phyloP scores from a whole-genome alignment of 2,888 invertebrate species.

The Syrphus vitripennis region DNA sequence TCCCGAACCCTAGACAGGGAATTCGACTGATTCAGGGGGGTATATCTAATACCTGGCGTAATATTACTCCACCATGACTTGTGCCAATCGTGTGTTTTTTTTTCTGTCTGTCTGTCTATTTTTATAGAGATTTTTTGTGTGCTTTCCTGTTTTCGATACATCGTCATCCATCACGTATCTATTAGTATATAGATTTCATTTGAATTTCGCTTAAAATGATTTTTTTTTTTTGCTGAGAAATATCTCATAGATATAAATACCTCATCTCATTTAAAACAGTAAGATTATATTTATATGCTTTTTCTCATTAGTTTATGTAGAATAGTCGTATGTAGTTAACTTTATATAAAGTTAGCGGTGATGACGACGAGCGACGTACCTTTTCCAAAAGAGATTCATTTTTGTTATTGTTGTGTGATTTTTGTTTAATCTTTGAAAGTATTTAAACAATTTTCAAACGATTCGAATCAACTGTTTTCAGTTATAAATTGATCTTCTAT shows the following conservation, averaged over 20 bases:
- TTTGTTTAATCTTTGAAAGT: conserved; percentile 38
- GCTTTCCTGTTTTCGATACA: conserved; percentile 58
- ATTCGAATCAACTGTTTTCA: conserved; percentile 55
- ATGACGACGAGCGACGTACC: not conserved
- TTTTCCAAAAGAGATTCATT: conserved; percentile 56
- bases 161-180: conserved; percentile 5
- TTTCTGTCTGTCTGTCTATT: conserved; percentile 1
- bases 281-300: not conserved
- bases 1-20: conserved; percentile 34
- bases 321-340: conserved; percentile 33
- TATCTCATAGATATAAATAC: not conserved
- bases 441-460: conserved; percentile 61
- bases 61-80: conserved; percentile 39
- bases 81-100: conserved; percentile 23
- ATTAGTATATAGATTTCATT: conserved; percentile 39
- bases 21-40: not conserved
- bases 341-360: not conserved
- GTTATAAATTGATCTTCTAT: conserved; percentile 61
- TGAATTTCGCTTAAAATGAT: conserved; percentile 43
- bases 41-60: conserved; percentile 10
- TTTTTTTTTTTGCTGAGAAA: not conserved
- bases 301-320: conserved; percentile 43
- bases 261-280: conserved; percentile 2
- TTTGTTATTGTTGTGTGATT: conserved; percentile 38
- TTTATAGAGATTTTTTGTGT: conserved; percentile 25